Base-by-base conservation (phyloP, 2,888 invertebrate genomes). In the Pycnomerus fuliginosus region DNA sequence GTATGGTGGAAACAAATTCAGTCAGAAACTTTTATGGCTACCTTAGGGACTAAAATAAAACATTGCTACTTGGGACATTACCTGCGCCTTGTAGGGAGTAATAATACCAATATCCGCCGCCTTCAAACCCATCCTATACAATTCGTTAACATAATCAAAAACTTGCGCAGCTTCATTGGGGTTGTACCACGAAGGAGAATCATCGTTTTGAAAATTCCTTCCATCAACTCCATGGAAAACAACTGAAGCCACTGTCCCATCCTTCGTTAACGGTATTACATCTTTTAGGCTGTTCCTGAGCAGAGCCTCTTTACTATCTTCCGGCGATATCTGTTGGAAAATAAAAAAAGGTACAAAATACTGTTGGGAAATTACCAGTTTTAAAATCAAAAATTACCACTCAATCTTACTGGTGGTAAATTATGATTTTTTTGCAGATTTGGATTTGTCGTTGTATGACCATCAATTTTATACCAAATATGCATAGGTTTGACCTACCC, bases 71-170 rank as follows among this genome's bases (percentile, higher is more conserved):
- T 17, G 4, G 5, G 20, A 8, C 12, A 16, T 7, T 68, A 91
- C 92, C 81, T 97, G 97, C 68, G 91, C 90, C 47, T 85, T 74
- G 65, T 97, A 97, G 0, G 96, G 96, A 8, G 95, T 88, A 47
- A 97, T 89, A 41, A 97, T 84, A 2, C 96, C 97, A 62, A 97
- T 81, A 55, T 91, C 86, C 34, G 80, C 77, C 1, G 80, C 71
- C 1, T 63, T 65, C n/a, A 91, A 62, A 14, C 82, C 82, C 34
- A 76, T 73, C 46, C 81, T 78, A 53, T 85, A 85, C 1, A 94
- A 70, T 55, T 82, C 74, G 53, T 79, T 74, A 7, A 85, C 65
- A 60, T 86, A 86, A 37, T 76, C 72, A 48, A 83, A 77, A 1
- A 83, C 79, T 65, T 77, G 77, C 1, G 76, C 75, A 1, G 86